Evolutionary conservation across 92 coral and sea anemone genomes (phyloP), one percentile per base, ranked within the genome.

Genomic region (Bergia puertoricense): DNA sequence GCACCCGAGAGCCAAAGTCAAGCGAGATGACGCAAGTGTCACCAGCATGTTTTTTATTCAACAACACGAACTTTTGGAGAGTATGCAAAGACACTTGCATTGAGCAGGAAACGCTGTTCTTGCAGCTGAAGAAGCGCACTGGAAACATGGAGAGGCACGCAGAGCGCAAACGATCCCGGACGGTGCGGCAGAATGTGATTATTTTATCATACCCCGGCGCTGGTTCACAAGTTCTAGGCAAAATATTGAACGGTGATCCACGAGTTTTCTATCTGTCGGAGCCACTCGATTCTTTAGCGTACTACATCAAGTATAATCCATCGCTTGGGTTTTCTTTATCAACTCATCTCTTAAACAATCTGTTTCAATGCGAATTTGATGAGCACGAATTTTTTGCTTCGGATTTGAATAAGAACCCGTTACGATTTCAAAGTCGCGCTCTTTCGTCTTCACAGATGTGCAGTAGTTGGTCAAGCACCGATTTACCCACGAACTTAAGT

Each of bases 301-400:
- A 84, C 43, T 84, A 84, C 44, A 46, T 84, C 68, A 69, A 84
- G 44, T 71, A 84, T 18, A 46, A 84, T 30, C 87, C 87, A 23
- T 84, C 87, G 30, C 43, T 84, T 14, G 94, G 88, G 5, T 85
- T 81, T 65, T 91, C 94, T n/a, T 44, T 92, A 67, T 54, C 88
- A 13, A 86, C 75, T 54, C 85, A 76, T 7, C 80, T 92, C 18
- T 16, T 92, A 46, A 91, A 92, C 46, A 81, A 92, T 8, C 50
- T 89, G 54, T 89, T 92, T 72, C 88, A 81, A 56, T 92, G 94
- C 72, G 30, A 81, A 5, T 92, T 92, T 41, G 68, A 80, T 44
- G 94, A 92, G 30, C 85, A 89, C 23, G 90, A 72, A 40, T 80
- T 81, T n/a, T 80, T 92, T 45, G 75, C 79, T 62, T 84, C 86